These are phyloP conservation scores for Seriola rivoliana DNA, from an alignment of 2,113 vertebrate species.

Conservation along the genomic window DNA sequence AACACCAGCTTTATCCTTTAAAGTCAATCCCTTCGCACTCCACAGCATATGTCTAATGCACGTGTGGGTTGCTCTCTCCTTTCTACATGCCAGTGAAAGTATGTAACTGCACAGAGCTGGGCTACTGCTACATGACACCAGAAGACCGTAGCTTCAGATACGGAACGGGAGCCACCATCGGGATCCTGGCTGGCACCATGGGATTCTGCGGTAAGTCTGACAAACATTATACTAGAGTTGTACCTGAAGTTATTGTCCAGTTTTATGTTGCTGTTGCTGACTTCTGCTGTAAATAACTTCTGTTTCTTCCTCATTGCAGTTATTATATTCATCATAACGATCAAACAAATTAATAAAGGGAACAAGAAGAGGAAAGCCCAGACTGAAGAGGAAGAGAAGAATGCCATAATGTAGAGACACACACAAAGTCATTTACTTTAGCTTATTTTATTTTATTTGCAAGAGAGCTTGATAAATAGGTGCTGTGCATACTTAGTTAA, in stretches of 20 bases:
- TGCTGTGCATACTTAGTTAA: slow-evolving; percentile 45
- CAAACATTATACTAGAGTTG: not conserved
- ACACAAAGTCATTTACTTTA: slow-evolving; percentile 22
- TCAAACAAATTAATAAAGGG: slow-evolving; percentile 69
- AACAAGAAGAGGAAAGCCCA: slow-evolving; percentile 23
- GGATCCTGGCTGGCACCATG: slow-evolving; percentile 76
- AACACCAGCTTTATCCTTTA: not conserved
- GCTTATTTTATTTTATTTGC: slow-evolving; percentile 51
- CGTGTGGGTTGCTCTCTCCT: slow-evolving; percentile 11
- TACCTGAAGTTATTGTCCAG: not conserved
- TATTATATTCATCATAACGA: slow-evolving; percentile 67
- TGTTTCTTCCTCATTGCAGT: slow-evolving; percentile 60
- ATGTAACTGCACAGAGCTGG: slow-evolving; percentile 86
- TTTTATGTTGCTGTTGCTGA: not conserved
- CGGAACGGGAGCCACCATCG: slow-evolving; percentile 70
- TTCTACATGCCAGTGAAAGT: slow-evolving; percentile 73
- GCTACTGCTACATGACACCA: slow-evolving; percentile 81
- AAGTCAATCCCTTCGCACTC: not conserved
- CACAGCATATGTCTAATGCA: not conserved
- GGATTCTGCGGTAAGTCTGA: slow-evolving; percentile 80
- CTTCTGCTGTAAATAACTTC: not conserved
- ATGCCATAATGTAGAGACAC: slow-evolving; percentile 73
- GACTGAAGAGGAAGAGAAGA: slow-evolving; percentile 50
- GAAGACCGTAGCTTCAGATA: not conserved
- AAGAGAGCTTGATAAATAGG: slow-evolving; percentile 35